Conservation (phyloP, 2,797 vertebrate species). For the Sebastes diaconus region DNA sequence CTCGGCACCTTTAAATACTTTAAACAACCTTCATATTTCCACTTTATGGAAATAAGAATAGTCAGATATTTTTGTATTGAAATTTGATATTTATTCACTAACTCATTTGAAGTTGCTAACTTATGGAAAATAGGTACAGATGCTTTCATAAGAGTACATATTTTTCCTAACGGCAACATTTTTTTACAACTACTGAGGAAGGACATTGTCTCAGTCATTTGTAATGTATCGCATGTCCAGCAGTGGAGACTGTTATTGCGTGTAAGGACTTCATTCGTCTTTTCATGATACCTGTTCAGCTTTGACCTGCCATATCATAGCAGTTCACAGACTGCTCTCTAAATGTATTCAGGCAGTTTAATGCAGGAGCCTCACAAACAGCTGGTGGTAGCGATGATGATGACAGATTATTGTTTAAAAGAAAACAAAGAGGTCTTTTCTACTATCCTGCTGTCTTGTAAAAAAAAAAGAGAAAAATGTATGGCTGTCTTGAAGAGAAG, state of each 20-base stretch:
- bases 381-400: slow-evolving; percentile 56
- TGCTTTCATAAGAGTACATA: not conserved
- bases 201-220: not conserved
- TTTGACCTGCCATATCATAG: slow-evolving; percentile 41
- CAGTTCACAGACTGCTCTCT: slow-evolving; percentile 30
- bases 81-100: not conserved
- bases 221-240: slow-evolving; percentile 3
- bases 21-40: not conserved
- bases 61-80: not conserved
- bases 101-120: not conserved
- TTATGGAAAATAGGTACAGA: not conserved
- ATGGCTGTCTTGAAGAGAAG: slow-evolving; percentile 59
- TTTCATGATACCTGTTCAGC: slow-evolving; percentile 31
- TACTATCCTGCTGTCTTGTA: slow-evolving; percentile 59
- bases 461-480: slow-evolving; percentile 25
- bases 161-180: not conserved
- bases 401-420: slow-evolving; percentile 69
- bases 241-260: not conserved
- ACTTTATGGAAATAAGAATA: not conserved
- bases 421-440: slow-evolving; percentile 66
- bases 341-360: slow-evolving; percentile 49
- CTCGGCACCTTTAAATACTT: not conserved
- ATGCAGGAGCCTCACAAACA: slow-evolving; percentile 44
- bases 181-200: not conserved
- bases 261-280: slow-evolving; percentile 20